Evolutionary conservation across 2,797 vertebrate genomes (phyloP), one percentile per base, ranked within the genome.

Genomic region (Malurus splendens): DNA sequence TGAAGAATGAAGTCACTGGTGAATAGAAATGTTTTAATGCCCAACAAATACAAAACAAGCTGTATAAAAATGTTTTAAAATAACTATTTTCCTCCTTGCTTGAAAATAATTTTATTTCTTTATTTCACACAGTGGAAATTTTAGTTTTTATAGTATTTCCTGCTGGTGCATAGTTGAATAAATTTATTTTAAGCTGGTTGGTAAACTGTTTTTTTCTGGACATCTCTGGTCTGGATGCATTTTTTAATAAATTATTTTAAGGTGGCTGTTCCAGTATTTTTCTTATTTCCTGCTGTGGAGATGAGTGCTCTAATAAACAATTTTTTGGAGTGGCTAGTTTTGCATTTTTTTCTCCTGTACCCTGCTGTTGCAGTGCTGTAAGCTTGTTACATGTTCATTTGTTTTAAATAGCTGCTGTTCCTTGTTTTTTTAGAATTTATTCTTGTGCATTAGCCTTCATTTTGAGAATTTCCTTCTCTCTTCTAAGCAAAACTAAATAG

Each of bases 181-280:
- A 84, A 96, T 94, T 93, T 94, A 92, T 95, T 95, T 94, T 86
- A 90, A 91, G 79, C 90, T 81, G 48, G 52, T 67, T 84, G 64
- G 72, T 78, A 91, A 95, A 90, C 51, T 91, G 59, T 92, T 95
- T 92, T 94, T 92, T 89, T 90, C 61, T 86, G 56, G 90, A 75
- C 59, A 79, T 92, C 76, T 93, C 61, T 62, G 51, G 64, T 84
- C 36, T 36, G 36, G 83, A 82, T 90, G 61, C 9, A 77, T 93
- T 94, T 93, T 90, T 95, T 91, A 94, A 95, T 92, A 96, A 93
- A 94, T 96, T 84, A 90, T 92, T 96, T 95, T 93, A 94, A 96
- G 91, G 75, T 95, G 84, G 78, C 30, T 78, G 14, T 94, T 94
- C 84, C 73, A 92, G 65, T 94, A 91, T 93, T 93, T 95, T 92